Base-by-base conservation (phyloP, 2,888 invertebrate species). In the Tetragnatha montana region DNA sequence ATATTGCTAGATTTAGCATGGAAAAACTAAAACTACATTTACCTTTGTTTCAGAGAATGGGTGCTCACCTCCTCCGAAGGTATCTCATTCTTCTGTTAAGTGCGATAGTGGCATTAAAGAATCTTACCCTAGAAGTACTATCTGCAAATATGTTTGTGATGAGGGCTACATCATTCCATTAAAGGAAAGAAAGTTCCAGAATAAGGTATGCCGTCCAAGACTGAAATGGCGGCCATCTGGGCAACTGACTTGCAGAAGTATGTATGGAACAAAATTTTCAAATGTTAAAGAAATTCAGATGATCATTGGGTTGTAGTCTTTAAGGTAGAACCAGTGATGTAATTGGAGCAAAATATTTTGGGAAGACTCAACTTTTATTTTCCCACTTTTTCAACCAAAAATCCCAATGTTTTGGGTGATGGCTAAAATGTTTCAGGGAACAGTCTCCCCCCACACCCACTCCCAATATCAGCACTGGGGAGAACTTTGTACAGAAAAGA, bases 191-290 rank as follows among this genome's bases (percentile, higher is more conserved):
- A 88, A 80, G 47, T 81, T 71, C 6, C 50, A 69, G 19, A 68
- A 21, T 10, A 83, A 21, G 49, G 60, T n/a, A 68, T 88, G 88
- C 10, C 68, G 49, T 14, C 71, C 83, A 35, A 88, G 83, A 73
- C 22, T 88, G 22, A 35, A 71, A 19, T 88, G 88, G 88, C 68
- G 68, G n/a, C 82, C 88, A 69, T 8, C 17, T 74, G 19, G 68
- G n/a, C 17, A 74, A 8, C 88, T 83, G 49, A 60, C 79, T 10
- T 88, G 88, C 49, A 79, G 74, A 88, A 88, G 88, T 88, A 83
- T 35, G 83, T 19, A 2, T 35, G 35, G 1, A n/a, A n/a, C 35
- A 35, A 35, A 4, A 35, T n/a, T n/a, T n/a, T n/a, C n/a, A 35
- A 35, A 35, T 35, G 35, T 35, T 35, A 35, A 35, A 35, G 35